Evolutionary conservation across 2,113 vertebrate species (phyloP).

Genomic region (Sula dactylatra): DNA sequence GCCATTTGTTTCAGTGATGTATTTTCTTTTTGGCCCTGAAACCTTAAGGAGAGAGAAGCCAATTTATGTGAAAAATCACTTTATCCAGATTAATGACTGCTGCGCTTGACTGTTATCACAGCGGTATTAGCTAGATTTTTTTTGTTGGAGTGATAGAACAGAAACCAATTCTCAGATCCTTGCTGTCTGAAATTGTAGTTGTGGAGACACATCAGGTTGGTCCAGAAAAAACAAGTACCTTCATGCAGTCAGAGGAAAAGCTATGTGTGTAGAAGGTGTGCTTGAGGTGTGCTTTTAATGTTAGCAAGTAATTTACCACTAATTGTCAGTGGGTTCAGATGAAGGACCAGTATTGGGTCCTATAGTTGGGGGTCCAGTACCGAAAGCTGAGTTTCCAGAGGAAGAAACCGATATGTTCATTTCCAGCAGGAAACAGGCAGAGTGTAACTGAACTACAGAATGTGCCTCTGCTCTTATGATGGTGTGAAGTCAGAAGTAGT

Average conservation of each 20-base stretch:
- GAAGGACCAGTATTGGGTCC: not conserved
- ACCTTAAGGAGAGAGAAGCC: conserved; percentile 25
- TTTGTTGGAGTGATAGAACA: not conserved
- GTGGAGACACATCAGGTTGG: not conserved
- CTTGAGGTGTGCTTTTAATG: not conserved
- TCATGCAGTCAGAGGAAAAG: not conserved
- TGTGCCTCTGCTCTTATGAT: not conserved
- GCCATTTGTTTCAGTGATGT: conserved; percentile 50
- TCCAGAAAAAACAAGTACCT: not conserved
- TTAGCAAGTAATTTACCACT: not conserved
- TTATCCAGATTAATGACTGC: conserved; percentile 57
- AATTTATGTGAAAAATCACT: conserved; percentile 69
- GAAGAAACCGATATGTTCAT: not conserved
- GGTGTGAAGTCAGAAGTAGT: not conserved
- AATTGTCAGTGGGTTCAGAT: not conserved
- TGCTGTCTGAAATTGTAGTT: not conserved
- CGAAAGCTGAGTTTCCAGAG: not conserved
- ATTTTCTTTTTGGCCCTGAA: conserved; percentile 53
- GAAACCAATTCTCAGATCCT: not conserved
- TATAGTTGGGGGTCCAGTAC: not conserved
- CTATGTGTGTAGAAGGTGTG: not conserved
- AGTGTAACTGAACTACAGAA: not conserved
- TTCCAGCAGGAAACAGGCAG: not conserved
- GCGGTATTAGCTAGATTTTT: not conserved
- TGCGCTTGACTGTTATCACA: conserved; percentile 19